Evolutionary conservation across 2,797 vertebrate genomes (phyloP).

Genomic region (Tympanoctomys barrerae): DNA sequence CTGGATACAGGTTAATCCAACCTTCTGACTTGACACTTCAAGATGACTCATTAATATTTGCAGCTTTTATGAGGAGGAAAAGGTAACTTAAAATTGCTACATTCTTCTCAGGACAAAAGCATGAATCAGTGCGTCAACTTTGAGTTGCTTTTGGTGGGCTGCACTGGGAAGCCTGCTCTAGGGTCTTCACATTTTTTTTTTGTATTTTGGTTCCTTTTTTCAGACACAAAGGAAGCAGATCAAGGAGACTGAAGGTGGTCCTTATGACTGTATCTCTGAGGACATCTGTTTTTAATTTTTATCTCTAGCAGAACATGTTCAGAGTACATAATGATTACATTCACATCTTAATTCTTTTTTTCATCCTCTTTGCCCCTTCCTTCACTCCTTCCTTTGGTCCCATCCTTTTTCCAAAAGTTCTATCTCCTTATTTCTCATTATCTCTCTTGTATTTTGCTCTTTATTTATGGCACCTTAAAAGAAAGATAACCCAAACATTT

Average conservation of each 20-base stretch:
- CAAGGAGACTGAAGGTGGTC: slow-evolving; percentile 85
- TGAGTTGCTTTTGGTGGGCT: slow-evolving; percentile 96
- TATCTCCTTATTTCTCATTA: not conserved
- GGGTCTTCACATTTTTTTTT: slow-evolving; percentile 93
- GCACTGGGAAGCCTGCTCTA: slow-evolving; percentile 90
- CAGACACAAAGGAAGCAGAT: slow-evolving; percentile 85
- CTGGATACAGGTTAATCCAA: slow-evolving; percentile 10
- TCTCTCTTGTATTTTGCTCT: not conserved
- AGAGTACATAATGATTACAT: not conserved
- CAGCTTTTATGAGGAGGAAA: slow-evolving; percentile 15
- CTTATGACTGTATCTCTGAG: slow-evolving; percentile 84
- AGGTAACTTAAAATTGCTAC: slow-evolving; percentile 25
- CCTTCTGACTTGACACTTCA: slow-evolving; percentile 23
- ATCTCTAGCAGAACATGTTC: not conserved
- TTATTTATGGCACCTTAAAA: slow-evolving; percentile 17
- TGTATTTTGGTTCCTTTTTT: slow-evolving; percentile 86
- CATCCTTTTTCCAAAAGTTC: not conserved
- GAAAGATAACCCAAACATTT: slow-evolving; percentile 87
- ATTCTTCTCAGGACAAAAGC: slow-evolving; percentile 46
- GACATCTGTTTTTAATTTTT: slow-evolving; percentile 55
- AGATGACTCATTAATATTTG: slow-evolving; percentile 42
- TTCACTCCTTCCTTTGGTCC: not conserved
- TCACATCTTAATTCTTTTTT: not conserved
- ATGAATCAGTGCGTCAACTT: slow-evolving; percentile 83
- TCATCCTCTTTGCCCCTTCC: not conserved